Evolutionary conservation across 2,888 invertebrate genomes (phyloP), one percentile per base, ranked within the genome.

Genomic region (Habrosyne pyritoides): DNA sequence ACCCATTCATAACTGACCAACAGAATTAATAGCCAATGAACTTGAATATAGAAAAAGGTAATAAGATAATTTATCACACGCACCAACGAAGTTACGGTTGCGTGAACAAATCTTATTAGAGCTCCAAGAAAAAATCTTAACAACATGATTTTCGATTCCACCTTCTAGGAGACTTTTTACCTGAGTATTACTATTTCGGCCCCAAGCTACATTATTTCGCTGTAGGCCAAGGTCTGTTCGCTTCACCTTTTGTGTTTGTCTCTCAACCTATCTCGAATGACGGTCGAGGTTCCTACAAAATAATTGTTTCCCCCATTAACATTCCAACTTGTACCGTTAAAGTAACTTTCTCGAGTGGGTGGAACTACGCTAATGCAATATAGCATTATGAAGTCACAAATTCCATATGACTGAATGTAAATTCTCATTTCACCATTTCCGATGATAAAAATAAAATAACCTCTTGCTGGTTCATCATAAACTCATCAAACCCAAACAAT

Each of bases 251-350:
- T 73, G 71, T 79, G 71, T 68, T 73, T 76, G 78, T 79, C 77
- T 79, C 72, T 77, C 71, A 68, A 64, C 75, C 74, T 65, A 75
- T 74, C 73, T 78, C 66, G 63, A 73, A 66, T 70, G 59, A 56
- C 61, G 69, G 75, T 69, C 71, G 73, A 76, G 71, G 63, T 69
- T 73, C 70, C 58, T 77, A 76, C 70, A 66, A 73, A 80, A 83
- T 84, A 84, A 86, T 87, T 85, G 79, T 79, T 83, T 47, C 47
- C 69, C 67, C 79, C 81, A 86, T 88, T 87, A 87, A 86, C 80
- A 87, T 87, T 86, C 86, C 81, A 60, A 63, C 64, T 60, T 66
- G 66, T 75, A 77, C 75, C 71, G 63, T 75, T 79, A 73, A 78
- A 73, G 72, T 69, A 76, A 81, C 82, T 83, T 84, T 86, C 82